phyloP scores from a whole-genome alignment of 2,113 vertebrate species.

The Odocoileus virginianus region DNA sequence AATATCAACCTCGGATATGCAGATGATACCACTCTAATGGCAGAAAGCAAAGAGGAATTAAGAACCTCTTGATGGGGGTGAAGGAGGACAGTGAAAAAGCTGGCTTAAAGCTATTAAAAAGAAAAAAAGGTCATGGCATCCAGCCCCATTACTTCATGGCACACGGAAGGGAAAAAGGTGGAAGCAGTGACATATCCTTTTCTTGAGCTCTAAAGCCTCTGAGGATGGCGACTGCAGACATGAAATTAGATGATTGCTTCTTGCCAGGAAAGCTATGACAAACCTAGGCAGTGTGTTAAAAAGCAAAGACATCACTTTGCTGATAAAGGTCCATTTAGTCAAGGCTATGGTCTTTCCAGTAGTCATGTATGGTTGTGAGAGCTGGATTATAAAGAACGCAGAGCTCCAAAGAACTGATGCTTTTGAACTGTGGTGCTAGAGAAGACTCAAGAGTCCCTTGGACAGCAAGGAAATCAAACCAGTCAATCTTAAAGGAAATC shows the following conservation, averaged over 20 bases:
- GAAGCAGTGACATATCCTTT: neutral
- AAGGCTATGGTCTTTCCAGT: neutral
- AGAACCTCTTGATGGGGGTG: neutral
- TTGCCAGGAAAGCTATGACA: neutral
- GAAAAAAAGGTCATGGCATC: neutral
- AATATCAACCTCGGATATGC: neutral
- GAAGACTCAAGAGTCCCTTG: neutral
- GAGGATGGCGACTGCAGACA: neutral
- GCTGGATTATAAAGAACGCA: neutral
- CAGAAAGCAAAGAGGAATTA: neutral
- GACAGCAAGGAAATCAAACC: neutral
- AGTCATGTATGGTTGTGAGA: neutral
- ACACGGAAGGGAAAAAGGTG: neutral
- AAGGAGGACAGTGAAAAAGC: neutral
- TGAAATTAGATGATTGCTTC: neutral
- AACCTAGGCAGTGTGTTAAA: neutral
- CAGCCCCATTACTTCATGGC: neutral
- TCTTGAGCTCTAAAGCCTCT: neutral
- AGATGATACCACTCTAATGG: neutral
- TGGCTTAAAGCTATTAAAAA: neutral
- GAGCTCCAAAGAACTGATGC: neutral
- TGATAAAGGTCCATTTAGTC: neutral
- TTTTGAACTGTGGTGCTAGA: neutral
- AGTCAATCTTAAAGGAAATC: neutral
- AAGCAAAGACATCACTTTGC: neutral